Conservation (phyloP, 2,888 invertebrate genomes). For the Capitulum mitella region DNA sequence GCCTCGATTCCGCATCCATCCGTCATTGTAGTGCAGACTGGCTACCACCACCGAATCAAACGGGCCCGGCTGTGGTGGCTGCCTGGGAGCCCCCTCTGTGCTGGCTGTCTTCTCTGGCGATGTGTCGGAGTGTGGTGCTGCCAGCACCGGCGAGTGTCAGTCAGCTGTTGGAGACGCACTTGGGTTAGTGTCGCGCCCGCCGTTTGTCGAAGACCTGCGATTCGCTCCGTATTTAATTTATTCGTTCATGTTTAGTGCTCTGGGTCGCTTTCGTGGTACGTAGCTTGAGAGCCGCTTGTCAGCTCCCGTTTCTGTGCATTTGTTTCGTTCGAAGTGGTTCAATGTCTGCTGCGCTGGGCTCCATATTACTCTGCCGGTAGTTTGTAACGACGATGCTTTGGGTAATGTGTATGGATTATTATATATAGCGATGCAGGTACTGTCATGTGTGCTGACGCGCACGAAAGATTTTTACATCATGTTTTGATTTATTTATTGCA, state of each 20-base stretch:
- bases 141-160: not conserved
- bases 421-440: not conserved
- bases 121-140: too few relatives aligned
- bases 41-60: too few relatives aligned
- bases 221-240: not conserved
- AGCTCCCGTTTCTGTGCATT: not conserved
- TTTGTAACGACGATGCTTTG: not conserved
- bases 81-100: too few relatives aligned
- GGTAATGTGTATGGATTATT: not conserved
- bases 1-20: too few relatives aligned
- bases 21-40: too few relatives aligned
- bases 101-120: too few relatives aligned
- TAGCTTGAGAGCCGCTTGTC: not conserved
- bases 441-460: not conserved
- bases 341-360: not conserved
- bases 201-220: not conserved
- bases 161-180: not conserved
- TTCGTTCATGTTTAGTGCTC: not conserved
- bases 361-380: not conserved
- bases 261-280: not conserved
- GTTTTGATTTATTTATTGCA: conserved; percentile 16
- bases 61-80: too few relatives aligned
- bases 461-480: not conserved
- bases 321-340: not conserved
- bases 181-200: not conserved